phyloP scores from a whole-genome alignment of 35 echinoderm and acorn worm species.

The Heliocidaris erythrogramma region DNA sequence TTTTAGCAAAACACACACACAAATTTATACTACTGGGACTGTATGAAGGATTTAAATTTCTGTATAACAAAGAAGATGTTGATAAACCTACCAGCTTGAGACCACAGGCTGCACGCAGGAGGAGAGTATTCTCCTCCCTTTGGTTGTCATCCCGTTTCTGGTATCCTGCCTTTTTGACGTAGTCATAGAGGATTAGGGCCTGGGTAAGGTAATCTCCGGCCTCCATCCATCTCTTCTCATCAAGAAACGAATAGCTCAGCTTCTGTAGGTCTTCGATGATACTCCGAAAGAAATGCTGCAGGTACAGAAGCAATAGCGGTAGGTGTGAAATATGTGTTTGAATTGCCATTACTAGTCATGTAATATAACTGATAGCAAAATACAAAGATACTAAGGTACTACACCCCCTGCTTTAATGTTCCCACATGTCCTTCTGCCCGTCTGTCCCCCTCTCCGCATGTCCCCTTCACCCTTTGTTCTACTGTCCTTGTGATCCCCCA shows the following conservation, averaged over 20 bases:
- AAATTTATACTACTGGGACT: no score
- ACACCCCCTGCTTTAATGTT: no score
- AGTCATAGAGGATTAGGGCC: conserved; percentile 1
- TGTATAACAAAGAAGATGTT: no score
- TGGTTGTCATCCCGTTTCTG: conserved; percentile 20
- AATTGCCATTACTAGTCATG: no score
- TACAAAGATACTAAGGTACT: no score
- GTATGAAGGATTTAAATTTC: no score
- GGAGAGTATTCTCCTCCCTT: conserved; percentile 28
- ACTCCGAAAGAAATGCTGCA: background rate
- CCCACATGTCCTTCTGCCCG: no score
- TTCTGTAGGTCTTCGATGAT: conserved; percentile 30
- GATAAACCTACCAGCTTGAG: conserved; percentile 22
- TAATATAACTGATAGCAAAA: no score
- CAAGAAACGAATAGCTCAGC: background rate
- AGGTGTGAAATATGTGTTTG: background rate
- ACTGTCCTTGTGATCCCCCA: no score
- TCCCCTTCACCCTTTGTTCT: no score
- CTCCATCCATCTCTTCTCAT: conserved; percentile 37
- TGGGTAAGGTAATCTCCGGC: conserved; percentile 34
- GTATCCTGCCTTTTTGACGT: background rate
- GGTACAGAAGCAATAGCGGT: background rate
- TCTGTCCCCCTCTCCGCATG: no score
- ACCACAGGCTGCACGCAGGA: conserved; percentile 28
- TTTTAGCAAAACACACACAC: no score